A percentile compares a stretch with the other conserved stretches of the same genome.
These are phyloP conservation scores for Laspeyria flexula DNA, from an alignment of 2,888 invertebrate genomes.

Conservation along the genomic window DNA sequence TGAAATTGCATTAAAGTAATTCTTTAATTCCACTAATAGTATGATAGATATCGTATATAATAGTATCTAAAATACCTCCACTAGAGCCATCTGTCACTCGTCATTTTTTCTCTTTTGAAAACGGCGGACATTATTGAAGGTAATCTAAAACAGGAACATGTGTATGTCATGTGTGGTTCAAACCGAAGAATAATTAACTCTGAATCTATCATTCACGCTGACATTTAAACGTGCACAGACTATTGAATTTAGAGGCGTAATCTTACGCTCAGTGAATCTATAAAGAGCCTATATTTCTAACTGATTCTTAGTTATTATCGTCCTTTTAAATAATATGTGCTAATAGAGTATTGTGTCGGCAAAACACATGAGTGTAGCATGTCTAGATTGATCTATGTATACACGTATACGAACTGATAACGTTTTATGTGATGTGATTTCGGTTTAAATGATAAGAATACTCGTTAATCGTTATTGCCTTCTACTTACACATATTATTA, in stretches of 20 bases:
- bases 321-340: no score
- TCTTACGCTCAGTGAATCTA: constrained; percentile 24
- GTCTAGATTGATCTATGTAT: constrained; percentile 37
- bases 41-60: no score
- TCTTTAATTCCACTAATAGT: no score
- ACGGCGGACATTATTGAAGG: no score
- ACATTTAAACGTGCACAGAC: neutral
- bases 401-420: constrained; percentile 37
- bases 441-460: constrained; percentile 48
- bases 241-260: neutral
- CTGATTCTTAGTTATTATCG: no score
- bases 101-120: constrained; percentile 22
- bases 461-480: constrained; percentile 20
- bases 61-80: no score
- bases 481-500: neutral
- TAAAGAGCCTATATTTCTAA: constrained; percentile 5
- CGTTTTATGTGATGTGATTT: constrained; percentile 56
- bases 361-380: neutral
- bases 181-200: constrained; percentile 21
- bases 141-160: constrained; percentile 25
- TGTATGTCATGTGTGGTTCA: constrained; percentile 29
- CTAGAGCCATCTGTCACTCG: constrained; percentile 23
- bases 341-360: no score
- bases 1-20: no score
- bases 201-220: constrained; percentile 13